These are phyloP conservation scores for Arbacia lixula DNA, from an alignment of 53 echinoderm and acorn worm species.

Conservation along the genomic window DNA sequence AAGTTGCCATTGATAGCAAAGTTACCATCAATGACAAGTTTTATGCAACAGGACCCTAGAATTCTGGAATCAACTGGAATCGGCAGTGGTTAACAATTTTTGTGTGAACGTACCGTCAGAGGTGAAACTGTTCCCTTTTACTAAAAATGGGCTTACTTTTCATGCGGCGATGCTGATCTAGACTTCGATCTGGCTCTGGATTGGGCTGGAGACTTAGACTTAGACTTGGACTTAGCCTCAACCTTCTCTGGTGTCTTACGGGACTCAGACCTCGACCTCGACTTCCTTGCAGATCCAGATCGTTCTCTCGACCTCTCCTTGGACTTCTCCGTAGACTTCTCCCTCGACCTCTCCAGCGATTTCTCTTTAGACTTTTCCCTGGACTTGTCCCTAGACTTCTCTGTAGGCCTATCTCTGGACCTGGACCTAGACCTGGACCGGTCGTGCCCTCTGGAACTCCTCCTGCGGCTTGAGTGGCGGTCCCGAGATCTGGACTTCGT, in stretches of 20 bases:
- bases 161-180: conserved; percentile 4
- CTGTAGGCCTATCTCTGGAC: background rate
- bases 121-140: too few species aligned
- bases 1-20: too few species aligned
- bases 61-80: too few species aligned
- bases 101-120: too few species aligned
- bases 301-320: background rate
- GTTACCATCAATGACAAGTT: too few species aligned
- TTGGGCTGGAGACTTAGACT: conserved; percentile 34
- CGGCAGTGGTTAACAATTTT: too few species aligned
- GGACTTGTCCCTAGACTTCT: conserved; percentile 8
- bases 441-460: background rate
- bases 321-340: background rate
- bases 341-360: conserved; percentile 14
- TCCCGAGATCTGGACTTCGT: conserved; percentile 26
- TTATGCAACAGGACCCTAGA: too few species aligned
- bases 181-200: conserved; percentile 36
- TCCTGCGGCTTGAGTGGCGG: conserved; percentile 22
- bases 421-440: conserved; percentile 8
- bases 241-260: conserved; percentile 2
- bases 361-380: background rate
- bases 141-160: conserved; percentile 29
- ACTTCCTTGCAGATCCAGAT: conserved; percentile 1
- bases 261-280: background rate
- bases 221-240: conserved; percentile 18